Evolutionary conservation across 2,888 invertebrate genomes (phyloP).

Genomic region (Lepidonotus clava): DNA sequence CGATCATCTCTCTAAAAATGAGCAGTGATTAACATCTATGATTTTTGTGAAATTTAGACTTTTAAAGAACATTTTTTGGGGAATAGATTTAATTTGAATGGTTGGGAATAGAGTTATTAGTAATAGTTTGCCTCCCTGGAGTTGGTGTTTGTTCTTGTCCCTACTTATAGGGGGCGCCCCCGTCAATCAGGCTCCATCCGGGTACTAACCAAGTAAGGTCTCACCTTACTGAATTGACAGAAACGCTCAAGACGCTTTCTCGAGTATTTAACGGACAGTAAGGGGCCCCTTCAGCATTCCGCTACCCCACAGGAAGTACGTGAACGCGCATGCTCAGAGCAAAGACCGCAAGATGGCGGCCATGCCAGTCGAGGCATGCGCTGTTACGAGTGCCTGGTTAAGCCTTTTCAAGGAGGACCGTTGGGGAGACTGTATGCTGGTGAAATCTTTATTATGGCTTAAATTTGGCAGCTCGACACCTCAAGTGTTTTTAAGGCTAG

Average conservation of each 20-base stretch:
- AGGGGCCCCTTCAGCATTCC: too few species aligned
- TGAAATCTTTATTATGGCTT: neutral
- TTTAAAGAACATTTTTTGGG: too few species aligned
- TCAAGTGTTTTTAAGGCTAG: conserved; percentile 8
- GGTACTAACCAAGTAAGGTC: conserved; percentile 4
- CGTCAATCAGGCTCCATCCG: conserved; percentile 34
- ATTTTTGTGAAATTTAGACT: too few species aligned
- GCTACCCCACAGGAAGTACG: too few species aligned
- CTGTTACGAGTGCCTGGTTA: neutral
- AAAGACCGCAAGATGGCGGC: neutral
- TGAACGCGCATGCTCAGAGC: neutral
- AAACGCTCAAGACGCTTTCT: neutral
- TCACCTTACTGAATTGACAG: conserved; percentile 29
- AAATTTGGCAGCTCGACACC: neutral
- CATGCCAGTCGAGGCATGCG: neutral
- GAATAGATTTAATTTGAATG: too few species aligned
- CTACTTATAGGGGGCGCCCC: neutral
- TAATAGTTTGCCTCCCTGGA: neutral
- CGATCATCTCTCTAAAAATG: too few species aligned
- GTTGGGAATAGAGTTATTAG: conserved; percentile 12
- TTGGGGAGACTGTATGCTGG: neutral
- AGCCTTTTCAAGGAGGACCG: neutral
- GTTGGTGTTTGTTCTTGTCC: conserved; percentile 14
- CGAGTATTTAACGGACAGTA: conserved; percentile 15
- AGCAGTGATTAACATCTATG: too few species aligned